Conservation (phyloP, 1,140 invertebrate species). For the Palaemon carinicauda region DNA sequence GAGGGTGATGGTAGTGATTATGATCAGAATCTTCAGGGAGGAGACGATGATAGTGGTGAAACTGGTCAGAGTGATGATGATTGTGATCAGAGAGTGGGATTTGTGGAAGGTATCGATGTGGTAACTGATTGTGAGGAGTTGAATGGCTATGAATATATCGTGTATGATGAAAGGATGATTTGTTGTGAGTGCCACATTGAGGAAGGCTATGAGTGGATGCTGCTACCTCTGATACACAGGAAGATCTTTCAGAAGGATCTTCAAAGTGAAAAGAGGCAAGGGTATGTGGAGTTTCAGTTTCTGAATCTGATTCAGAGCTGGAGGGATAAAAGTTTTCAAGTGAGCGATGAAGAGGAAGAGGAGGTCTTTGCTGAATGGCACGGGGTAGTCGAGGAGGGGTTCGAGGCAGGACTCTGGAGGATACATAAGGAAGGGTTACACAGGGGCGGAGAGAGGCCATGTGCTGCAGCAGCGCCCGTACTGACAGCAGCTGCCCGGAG, state of each 20-base stretch:
- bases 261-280: conserved; percentile 31
- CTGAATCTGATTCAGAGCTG: conserved; percentile 49
- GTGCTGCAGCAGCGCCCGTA: conserved; percentile 56
- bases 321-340: conserved; percentile 42
- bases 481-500: conserved; percentile 55
- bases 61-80: conserved; percentile 33
- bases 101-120: conserved; percentile 39
- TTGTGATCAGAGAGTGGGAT: conserved; percentile 21
- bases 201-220: conserved; percentile 48
- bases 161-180: not conserved
- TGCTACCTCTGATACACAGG: conserved; percentile 38
- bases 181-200: conserved; percentile 20
- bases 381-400: conserved; percentile 45
- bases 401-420: conserved; percentile 44
- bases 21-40: conserved; percentile 45
- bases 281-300: conserved; percentile 30
- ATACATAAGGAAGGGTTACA: conserved; percentile 50
- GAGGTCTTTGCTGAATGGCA: conserved; percentile 46
- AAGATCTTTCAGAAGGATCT: conserved; percentile 42
- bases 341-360: conserved; percentile 35
- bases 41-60: conserved; percentile 47
- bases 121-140: conserved; percentile 4
- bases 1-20: conserved; percentile 40
- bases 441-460: conserved; percentile 56
- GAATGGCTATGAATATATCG: conserved; percentile 4